Evolutionary conservation across 2,797 vertebrate genomes (phyloP).

Genomic region (Eospalax fontanierii): DNA sequence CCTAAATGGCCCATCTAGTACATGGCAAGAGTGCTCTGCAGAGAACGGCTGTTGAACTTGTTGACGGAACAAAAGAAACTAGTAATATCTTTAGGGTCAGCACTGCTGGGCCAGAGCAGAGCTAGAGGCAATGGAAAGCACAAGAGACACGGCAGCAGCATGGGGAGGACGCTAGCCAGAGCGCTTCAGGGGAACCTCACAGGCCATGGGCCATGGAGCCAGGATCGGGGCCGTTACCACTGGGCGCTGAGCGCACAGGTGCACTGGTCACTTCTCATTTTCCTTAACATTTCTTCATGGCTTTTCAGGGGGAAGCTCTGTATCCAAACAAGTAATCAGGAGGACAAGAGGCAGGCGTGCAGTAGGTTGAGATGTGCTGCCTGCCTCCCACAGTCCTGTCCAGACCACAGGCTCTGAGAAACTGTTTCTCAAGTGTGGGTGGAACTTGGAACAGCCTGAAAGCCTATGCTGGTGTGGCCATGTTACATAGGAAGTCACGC

Average conservation of each 20-base stretch:
- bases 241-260: not conserved
- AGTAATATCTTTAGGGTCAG: accelerated
- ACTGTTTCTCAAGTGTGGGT: not conserved
- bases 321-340: not conserved
- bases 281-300: not conserved
- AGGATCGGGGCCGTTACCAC: not conserved
- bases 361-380: accelerated
- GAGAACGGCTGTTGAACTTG: not conserved
- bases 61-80: accelerated
- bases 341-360: accelerated
- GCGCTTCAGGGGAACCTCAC: not conserved
- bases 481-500: not conserved
- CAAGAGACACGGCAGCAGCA: not conserved
- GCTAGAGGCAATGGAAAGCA: not conserved
- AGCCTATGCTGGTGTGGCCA: not conserved
- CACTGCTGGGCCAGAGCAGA: not conserved
- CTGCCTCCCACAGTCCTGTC: not conserved
- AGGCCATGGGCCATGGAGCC: too few relatives aligned
- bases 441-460: not conserved
- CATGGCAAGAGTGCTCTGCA: not conserved
- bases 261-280: not conserved
- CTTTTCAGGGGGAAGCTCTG: not conserved
- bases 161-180: not conserved
- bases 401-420: not conserved
- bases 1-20: accelerated